Conservation (phyloP, 2,113 vertebrate species). For the Lepus europaeus region DNA sequence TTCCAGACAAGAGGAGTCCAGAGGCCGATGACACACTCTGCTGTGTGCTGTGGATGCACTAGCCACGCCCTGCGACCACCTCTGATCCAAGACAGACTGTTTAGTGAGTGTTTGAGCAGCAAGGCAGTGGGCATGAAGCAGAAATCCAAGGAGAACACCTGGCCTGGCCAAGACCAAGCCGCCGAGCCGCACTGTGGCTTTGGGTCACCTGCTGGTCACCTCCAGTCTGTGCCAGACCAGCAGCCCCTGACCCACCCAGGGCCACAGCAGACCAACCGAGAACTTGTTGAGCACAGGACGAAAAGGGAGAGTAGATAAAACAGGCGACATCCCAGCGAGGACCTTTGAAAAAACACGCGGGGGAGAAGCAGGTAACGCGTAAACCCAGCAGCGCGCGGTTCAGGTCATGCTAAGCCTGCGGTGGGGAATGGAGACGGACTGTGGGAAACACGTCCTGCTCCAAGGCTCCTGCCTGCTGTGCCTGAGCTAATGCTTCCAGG, state of each 20-base stretch:
- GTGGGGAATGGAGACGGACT: neutral
- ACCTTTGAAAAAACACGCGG: neutral
- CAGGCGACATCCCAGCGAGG: neutral
- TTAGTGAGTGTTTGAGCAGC: neutral
- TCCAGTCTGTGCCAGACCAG: neutral
- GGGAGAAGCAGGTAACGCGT: constrained; percentile 43
- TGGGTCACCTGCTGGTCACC: neutral
- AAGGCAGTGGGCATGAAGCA: neutral
- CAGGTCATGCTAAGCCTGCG: neutral
- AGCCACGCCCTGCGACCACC: neutral
- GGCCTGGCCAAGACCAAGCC: neutral
- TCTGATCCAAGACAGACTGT: neutral
- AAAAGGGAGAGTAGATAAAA: neutral
- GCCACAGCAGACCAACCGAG: neutral
- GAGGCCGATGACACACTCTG: neutral
- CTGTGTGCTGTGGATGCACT: neutral
- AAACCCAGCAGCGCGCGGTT: neutral
- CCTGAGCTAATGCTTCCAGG: neutral
- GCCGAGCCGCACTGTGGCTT: neutral
- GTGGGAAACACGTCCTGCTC: neutral
- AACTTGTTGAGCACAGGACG: neutral
- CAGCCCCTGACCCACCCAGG: too few species aligned
- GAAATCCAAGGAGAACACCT: neutral
- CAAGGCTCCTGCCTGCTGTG: neutral
- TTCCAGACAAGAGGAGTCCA: neutral